Conservation (phyloP, 2,113 vertebrate species). For the Sporophila hypoxantha region DNA sequence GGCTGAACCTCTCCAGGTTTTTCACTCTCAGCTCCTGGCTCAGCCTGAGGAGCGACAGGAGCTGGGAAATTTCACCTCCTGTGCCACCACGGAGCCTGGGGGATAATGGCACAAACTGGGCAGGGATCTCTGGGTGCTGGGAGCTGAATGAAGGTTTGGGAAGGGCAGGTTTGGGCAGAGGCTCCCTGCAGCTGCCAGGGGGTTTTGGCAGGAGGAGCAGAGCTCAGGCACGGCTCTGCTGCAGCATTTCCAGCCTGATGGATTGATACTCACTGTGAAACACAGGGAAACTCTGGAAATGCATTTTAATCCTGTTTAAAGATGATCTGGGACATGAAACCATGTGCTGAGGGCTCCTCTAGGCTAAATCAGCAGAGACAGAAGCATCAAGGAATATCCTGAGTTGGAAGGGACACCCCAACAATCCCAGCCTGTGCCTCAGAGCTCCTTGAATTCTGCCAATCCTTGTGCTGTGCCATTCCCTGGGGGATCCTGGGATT, state of each 20-base stretch:
- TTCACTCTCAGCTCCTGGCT: background rate
- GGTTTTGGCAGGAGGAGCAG: background rate
- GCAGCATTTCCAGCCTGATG: no score
- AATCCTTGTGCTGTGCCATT: background rate
- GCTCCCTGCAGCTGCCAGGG: background rate
- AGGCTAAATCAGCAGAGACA: background rate
- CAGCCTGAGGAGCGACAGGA: background rate
- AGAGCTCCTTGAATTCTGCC: background rate
- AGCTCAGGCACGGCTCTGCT: no score
- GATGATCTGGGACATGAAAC: background rate
- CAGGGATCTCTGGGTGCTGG: background rate
- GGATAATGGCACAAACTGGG: fast-evolving
- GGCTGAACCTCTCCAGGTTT: background rate
- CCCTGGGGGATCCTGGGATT: background rate
- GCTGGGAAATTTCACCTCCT: background rate
- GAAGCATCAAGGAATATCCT: background rate
- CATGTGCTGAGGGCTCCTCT: background rate
- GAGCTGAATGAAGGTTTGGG: background rate
- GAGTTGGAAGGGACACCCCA: background rate
- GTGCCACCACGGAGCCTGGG: background rate
- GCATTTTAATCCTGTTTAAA: background rate
- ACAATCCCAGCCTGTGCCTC: background rate
- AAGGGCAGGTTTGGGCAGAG: background rate
- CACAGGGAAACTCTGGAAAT: background rate
- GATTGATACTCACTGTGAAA: no score